Evolutionary conservation across 2,888 invertebrate genomes (phyloP).

Genomic region (Megalurothrips usitatus): DNA sequence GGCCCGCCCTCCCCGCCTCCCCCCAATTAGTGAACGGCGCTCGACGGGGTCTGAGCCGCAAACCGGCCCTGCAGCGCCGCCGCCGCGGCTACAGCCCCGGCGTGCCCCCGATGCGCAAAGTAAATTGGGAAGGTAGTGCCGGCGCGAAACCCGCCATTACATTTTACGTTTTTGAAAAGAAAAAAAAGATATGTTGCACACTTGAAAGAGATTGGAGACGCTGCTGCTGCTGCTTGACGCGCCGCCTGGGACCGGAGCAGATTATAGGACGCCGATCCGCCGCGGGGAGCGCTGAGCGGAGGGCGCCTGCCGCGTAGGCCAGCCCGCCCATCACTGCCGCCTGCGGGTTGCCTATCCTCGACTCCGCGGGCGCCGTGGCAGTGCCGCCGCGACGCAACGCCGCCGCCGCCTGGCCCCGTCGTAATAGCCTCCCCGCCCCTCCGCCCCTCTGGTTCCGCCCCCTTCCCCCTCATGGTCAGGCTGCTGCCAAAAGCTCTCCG

Average conservation of each 20-base stretch:
- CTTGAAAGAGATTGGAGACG: too few relatives aligned
- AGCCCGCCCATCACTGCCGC: neutral
- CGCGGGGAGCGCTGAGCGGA: neutral
- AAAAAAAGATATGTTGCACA: too few relatives aligned
- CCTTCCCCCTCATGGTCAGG: too few relatives aligned
- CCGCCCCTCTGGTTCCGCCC: too few relatives aligned
- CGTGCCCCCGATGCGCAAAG: neutral
- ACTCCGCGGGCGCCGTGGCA: neutral
- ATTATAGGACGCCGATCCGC: neutral
- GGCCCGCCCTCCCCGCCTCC: neutral
- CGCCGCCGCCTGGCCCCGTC: too few relatives aligned
- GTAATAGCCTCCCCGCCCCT: too few relatives aligned
- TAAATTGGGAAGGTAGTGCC: neutral
- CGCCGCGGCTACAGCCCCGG: neutral
- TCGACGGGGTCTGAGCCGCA: neutral
- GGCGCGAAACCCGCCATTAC: too few relatives aligned
- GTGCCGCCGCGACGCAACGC: neutral
- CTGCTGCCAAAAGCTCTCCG: too few relatives aligned
- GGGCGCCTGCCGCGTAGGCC: neutral
- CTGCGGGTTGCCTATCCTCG: neutral
- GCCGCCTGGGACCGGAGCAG: neutral
- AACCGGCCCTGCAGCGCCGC: neutral
- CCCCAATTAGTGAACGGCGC: slow-evolving; percentile 22
- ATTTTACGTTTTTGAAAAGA: too few relatives aligned
- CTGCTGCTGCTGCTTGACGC: neutral